Percentiles rank a stretch among this genome's conserved stretches.
Evolutionary conservation across 2,888 invertebrate species (phyloP).

Genomic region (Pyrochroa serraticornis): DNA sequence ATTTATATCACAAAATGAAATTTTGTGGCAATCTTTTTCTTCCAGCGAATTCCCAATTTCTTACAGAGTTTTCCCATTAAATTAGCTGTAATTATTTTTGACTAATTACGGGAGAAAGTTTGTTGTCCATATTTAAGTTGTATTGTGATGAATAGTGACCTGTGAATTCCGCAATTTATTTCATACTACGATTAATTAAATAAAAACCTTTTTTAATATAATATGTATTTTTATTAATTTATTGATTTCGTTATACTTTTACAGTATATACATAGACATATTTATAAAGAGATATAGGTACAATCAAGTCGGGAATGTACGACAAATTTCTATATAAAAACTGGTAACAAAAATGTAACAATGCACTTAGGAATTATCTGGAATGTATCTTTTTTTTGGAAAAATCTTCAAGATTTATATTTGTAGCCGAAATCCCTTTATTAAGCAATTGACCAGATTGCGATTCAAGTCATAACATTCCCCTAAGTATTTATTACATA

Average conservation of each 20-base stretch:
- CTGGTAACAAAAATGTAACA: constrained; percentile 18
- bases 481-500: constrained; percentile 25
- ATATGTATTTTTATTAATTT: no score
- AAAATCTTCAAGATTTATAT: constrained; percentile 13
- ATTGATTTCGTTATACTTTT: not conserved
- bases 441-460: constrained; percentile 29
- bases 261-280: not conserved
- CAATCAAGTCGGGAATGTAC: constrained; percentile 16
- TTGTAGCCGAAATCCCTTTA: constrained; percentile 11
- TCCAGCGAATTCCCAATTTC: no score
- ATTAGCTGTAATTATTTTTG: no score
- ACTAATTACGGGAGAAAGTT: no score
- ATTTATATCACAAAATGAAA: no score
- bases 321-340: constrained; percentile 13
- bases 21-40: no score
- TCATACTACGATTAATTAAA: no score
- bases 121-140: no score
- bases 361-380: constrained; percentile 12
- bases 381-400: constrained; percentile 19
- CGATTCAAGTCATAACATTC: constrained; percentile 29
- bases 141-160: no score
- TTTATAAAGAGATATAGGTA: not conserved
- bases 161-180: no score
- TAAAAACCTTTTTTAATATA: no score
- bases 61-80: no score